phyloP scores from a whole-genome alignment of 2,888 invertebrate genomes.

The Galerucella calmariensis region DNA sequence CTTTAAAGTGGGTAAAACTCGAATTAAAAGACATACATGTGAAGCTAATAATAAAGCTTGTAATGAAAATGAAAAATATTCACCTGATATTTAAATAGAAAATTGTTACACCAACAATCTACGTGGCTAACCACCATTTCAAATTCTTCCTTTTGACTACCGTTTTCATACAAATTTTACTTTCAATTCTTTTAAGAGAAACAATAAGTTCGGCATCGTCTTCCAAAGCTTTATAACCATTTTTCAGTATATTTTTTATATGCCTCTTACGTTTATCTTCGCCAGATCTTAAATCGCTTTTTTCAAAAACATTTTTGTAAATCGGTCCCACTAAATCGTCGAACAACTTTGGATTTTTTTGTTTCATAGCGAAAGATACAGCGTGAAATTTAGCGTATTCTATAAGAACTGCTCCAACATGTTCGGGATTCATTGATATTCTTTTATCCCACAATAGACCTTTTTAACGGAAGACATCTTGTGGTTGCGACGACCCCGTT shows the following conservation, averaged over 20 bases:
- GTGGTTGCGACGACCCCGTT: no score
- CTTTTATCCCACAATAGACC: not conserved
- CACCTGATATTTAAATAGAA: slow-evolving; percentile 49
- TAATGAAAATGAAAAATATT: slow-evolving; percentile 3
- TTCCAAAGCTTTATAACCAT: slow-evolving; percentile 13
- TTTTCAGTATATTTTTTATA: no score
- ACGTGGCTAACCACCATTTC: slow-evolving; percentile 48
- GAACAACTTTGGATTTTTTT: slow-evolving; percentile 38
- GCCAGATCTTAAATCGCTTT: no score
- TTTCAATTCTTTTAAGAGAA: slow-evolving; percentile 11
- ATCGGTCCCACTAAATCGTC: slow-evolving; percentile 13
- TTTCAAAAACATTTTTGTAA: no score
- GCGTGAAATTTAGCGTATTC: slow-evolving; percentile 45
- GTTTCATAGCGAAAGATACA: slow-evolving; percentile 41
- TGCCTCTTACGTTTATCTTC: no score
- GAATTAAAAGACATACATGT: no score
- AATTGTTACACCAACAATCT: slow-evolving; percentile 56
- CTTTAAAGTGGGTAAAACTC: no score
- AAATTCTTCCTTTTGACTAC: slow-evolving; percentile 3
- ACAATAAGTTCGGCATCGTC: slow-evolving; percentile 4
- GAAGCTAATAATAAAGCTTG: no score
- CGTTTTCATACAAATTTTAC: not conserved
- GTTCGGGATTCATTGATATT: slow-evolving; percentile 37
- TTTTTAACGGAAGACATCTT: no score
- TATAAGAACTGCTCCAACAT: slow-evolving; percentile 38